A percentile compares a stretch with the other conserved stretches of the same genome.
phyloP scores from a whole-genome alignment of 2,797 vertebrate species.

The Danio jaintianensis region DNA sequence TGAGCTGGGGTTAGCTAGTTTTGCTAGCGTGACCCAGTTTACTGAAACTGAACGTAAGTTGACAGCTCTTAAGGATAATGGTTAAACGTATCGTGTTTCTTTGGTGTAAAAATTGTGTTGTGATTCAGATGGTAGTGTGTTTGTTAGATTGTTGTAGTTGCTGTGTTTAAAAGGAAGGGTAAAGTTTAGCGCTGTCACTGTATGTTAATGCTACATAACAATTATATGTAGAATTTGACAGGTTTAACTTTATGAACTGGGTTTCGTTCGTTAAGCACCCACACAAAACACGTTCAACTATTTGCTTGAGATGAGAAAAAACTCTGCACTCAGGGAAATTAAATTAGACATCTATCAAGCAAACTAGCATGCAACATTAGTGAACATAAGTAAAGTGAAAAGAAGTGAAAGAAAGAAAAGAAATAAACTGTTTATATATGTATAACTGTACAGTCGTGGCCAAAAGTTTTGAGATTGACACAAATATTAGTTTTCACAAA shows the following conservation, averaged over 20 bases:
- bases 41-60: slow-evolving; percentile 8
- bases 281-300: background rate
- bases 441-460: too few relatives aligned
- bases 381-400: background rate
- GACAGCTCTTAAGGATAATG: background rate
- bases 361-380: background rate
- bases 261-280: background rate
- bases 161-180: background rate
- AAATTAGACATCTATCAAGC: background rate
- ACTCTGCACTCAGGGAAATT: background rate
- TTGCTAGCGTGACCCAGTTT: slow-evolving; percentile 7
- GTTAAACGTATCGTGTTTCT: background rate
- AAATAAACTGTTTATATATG: too few relatives aligned
- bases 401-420: too few relatives aligned
- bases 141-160: background rate
- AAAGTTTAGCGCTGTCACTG: background rate
- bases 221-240: background rate
- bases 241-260: background rate
- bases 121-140: background rate
- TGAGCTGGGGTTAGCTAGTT: background rate
- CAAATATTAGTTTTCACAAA: too few relatives aligned
- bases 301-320: background rate
- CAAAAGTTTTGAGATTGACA: too few relatives aligned
- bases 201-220: background rate
- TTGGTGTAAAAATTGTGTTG: background rate